Conservation (phyloP, 2,888 invertebrate genomes). For the Spodoptera picta region DNA sequence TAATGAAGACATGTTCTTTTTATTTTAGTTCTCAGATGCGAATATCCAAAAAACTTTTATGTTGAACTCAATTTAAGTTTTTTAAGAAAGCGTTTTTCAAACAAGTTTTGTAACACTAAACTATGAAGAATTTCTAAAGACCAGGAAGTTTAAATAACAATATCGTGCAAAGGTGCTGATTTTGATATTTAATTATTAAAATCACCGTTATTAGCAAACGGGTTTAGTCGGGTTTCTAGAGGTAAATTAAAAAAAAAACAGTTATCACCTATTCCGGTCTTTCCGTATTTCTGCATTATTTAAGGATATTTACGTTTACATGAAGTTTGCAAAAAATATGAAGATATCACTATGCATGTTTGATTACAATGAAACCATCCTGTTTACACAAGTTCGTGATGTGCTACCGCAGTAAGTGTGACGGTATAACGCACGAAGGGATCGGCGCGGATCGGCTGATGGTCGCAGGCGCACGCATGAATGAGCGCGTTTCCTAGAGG, state of each 20-base stretch:
- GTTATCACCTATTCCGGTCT: background rate
- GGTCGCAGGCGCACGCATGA: conserved; percentile 54
- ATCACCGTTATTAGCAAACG: conserved; percentile 11
- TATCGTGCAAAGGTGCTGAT: background rate
- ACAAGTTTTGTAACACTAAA: background rate
- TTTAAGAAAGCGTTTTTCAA: background rate
- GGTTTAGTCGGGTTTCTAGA: conserved; percentile 9
- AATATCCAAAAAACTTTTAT: background rate
- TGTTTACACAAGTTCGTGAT: no score
- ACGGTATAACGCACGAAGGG: conserved; percentile 33
- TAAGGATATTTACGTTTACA: no score
- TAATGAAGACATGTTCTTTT: no score
- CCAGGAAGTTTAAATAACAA: conserved; percentile 4
- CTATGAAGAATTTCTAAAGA: conserved; percentile 4
- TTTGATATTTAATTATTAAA: conserved; percentile 19
- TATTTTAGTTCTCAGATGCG: no score
- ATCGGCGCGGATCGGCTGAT: conserved; percentile 24
- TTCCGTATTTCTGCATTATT: no score
- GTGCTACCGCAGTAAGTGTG: background rate
- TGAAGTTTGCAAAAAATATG: no score
- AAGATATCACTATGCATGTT: no score
- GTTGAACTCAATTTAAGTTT: background rate
- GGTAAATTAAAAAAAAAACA: conserved; percentile 9
- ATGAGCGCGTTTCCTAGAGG: conserved; percentile 59
- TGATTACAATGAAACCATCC: no score